A percentile compares a stretch with the other conserved stretches of the same genome.
Evolutionary conservation across 1,140 invertebrate species (phyloP).

Genomic region (Neodiprion lecontei): DNA sequence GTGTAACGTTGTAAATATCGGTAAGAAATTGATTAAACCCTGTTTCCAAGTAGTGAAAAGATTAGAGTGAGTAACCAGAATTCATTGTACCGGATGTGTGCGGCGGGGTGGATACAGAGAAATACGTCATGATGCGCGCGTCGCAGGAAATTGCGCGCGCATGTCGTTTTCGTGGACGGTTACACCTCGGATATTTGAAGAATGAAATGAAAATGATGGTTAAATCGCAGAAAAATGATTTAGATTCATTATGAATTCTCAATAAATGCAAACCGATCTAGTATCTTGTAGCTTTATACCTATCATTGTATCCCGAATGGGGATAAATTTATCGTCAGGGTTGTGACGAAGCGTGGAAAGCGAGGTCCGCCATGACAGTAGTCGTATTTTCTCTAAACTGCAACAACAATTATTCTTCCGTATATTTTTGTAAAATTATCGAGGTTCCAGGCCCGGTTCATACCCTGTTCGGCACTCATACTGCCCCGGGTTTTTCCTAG

Average conservation of each 20-base stretch:
- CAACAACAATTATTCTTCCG: constrained; percentile 23
- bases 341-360: constrained; percentile 29
- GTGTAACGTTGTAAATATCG: no score
- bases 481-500: background rate
- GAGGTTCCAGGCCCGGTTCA: constrained; percentile 3
- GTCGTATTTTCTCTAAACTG: constrained; percentile 47
- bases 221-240: background rate
- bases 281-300: constrained; percentile 4
- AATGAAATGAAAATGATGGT: background rate
- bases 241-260: background rate
- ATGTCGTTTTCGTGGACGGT: constrained; percentile 6
- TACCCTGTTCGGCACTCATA: background rate
- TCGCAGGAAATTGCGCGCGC: constrained; percentile 39
- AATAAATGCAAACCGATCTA: constrained; percentile 6
- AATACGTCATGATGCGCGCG: constrained; percentile 30
- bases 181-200: constrained; percentile 7
- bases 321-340: background rate
- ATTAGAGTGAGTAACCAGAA: background rate
- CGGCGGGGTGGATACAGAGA: constrained; percentile 16
- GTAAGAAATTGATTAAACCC: background rate
- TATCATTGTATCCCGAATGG: background rate
- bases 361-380: constrained; percentile 51
- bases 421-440: constrained; percentile 34
- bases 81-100: background rate
- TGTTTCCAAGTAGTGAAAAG: background rate